Conservation (phyloP, 1,140 invertebrate species). For the Drosophila malerkotliana region DNA sequence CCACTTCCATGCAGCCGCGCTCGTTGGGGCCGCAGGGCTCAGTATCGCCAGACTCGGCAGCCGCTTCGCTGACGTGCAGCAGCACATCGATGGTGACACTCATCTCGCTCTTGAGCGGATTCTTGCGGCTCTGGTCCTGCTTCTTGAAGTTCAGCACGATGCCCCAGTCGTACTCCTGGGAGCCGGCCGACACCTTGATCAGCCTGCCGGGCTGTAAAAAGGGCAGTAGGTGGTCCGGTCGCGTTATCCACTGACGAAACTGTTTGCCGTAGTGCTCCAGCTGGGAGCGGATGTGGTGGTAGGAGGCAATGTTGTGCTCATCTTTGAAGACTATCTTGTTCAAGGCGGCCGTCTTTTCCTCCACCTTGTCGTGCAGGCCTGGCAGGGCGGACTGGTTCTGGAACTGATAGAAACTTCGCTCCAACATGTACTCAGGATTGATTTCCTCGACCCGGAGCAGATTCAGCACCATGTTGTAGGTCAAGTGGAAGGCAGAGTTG, state of each 20-base stretch:
- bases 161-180: constrained; percentile 97
- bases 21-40: constrained; percentile 87
- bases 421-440: constrained; percentile 99
- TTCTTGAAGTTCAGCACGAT: constrained; percentile 97
- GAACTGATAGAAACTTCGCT: constrained; percentile 99
- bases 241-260: constrained; percentile 91
- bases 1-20: constrained; percentile 89
- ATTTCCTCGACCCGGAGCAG: constrained; percentile 98
- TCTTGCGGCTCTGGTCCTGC: constrained; percentile 85
- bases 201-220: constrained; percentile 97
- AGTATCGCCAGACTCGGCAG: constrained; percentile 86
- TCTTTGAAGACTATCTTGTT: constrained; percentile 88
- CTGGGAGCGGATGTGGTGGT: constrained; percentile 93
- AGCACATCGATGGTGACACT: constrained; percentile 93
- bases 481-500: constrained; percentile 99
- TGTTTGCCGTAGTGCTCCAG: constrained; percentile 90
- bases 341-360: constrained; percentile 88
- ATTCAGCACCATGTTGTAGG: constrained; percentile 99
- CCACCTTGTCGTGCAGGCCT: constrained; percentile 92
- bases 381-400: constrained; percentile 99
- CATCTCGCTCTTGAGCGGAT: constrained; percentile 86
- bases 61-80: constrained; percentile 89
- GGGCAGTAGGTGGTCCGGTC: constrained; percentile 94
- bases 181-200: constrained; percentile 94
- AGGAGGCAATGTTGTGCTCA: constrained; percentile 92